Evolutionary conservation across 2,797 vertebrate species (phyloP).

Genomic region (Leucoraja ocellata): DNA sequence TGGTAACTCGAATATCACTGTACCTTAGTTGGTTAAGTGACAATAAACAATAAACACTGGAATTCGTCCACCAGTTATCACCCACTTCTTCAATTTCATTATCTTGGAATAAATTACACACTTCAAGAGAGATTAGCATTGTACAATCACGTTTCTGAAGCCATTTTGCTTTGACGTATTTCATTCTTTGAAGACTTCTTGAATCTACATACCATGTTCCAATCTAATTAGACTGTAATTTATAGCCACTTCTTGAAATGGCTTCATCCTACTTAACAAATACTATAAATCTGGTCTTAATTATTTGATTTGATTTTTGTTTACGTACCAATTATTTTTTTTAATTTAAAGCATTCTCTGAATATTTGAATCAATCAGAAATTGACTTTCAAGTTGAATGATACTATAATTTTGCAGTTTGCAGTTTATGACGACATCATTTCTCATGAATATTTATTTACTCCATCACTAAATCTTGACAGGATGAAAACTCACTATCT

Average conservation of each 20-base stretch:
- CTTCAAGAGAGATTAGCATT: background rate
- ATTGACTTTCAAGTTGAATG: background rate
- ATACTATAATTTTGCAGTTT: background rate
- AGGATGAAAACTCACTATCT: background rate
- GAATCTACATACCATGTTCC: background rate
- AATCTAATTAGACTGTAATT: background rate
- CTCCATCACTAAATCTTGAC: background rate
- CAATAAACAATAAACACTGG: background rate
- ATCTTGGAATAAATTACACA: background rate
- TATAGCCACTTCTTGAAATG: background rate
- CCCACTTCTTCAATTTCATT: background rate
- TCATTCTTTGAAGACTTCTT: background rate
- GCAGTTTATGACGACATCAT: background rate
- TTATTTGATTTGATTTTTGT: background rate
- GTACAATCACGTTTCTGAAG: background rate
- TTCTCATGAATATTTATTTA: background rate
- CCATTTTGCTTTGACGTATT: background rate
- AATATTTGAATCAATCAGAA: background rate
- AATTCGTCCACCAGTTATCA: background rate
- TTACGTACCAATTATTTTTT: background rate
- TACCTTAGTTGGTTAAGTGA: no score
- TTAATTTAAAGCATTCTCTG: background rate
- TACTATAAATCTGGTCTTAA: background rate
- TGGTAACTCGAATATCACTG: no score
- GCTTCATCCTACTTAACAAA: background rate